Evolutionary conservation across 2,113 vertebrate genomes (phyloP), one percentile per base, ranked within the genome.

Genomic region (Gadus chalcogrammus): DNA sequence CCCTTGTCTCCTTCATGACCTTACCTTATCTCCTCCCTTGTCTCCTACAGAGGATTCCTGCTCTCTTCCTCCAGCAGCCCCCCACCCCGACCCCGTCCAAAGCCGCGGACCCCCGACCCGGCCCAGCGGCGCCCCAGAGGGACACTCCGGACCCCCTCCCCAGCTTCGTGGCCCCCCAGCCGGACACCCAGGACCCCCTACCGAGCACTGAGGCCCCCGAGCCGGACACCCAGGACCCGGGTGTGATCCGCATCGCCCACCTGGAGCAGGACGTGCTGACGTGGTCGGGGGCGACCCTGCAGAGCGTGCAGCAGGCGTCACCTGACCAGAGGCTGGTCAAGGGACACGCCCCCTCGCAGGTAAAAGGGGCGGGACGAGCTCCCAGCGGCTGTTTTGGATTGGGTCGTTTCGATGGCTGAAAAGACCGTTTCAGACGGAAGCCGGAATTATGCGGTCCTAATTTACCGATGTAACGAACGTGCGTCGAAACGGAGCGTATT

Each of bases 51-150:
- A 89, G 87, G 8, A 74, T 88, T 2, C 84, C 85, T 0, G 80
- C 87, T 22, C 70, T 82, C 75, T 86, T 88, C 68, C 74, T 85
- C 48, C 86, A 90, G 75, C 79, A 74, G 81, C 83, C 83, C 31
- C 64, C 68, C 1, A 79, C 75, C 52, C 84, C 76, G 1, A 28
- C 61, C 22, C 72, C 73, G 22, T 17, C 61, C 61, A 79, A 80
- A 68, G 66, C 27, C 6, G 4, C 31, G 4, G 31, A 35, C 31
- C 31, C 15, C n/a, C 4, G 11, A 55, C 52, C 52, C 17, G 8
- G 3, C 15, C 4, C 15, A 4, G 58, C 6, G 53, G 15, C 55
- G 0, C 61, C 59, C 31, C 60, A 87, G 85, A 69, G 68, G 67
- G 74, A 66, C 1, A 79, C 5, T 42, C 31, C 31, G 5, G 31